Evolutionary conservation across 2,113 vertebrate species (phyloP).

Genomic region (Argyrosomus japonicus): DNA sequence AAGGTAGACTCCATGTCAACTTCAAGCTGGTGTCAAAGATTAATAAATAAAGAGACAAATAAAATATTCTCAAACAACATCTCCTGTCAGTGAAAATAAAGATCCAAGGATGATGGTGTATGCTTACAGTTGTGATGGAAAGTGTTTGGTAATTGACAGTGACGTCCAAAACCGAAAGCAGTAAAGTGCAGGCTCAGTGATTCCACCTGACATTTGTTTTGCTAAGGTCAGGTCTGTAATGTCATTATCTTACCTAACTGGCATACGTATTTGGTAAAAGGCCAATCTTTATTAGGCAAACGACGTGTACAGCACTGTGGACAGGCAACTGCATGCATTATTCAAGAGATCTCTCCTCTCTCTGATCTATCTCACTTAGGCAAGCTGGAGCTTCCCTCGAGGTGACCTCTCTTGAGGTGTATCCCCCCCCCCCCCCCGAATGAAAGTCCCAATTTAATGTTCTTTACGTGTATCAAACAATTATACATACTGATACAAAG

Average conservation of each 20-base stretch:
- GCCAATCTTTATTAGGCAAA: conserved; percentile 51
- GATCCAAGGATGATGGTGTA: neutral
- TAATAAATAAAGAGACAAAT: neutral
- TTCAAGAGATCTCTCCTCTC: conserved; percentile 49
- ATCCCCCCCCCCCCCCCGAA: too few relatives aligned
- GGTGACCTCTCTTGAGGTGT: neutral
- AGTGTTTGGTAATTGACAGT: neutral
- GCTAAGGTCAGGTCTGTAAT: conserved; percentile 67
- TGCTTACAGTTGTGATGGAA: neutral
- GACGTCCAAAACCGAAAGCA: neutral
- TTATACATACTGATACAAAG: too few relatives aligned
- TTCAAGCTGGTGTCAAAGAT: neutral
- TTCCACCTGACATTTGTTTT: conserved; percentile 44
- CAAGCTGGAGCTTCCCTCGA: neutral
- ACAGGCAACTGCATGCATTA: conserved; percentile 62
- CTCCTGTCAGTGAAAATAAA: neutral
- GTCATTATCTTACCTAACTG: conserved; percentile 42
- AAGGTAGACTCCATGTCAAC: neutral
- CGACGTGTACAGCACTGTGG: conserved; percentile 39
- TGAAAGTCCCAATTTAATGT: neutral
- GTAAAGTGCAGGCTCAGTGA: conserved; percentile 27
- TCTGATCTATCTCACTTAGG: conserved; percentile 16
- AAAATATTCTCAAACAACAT: neutral
- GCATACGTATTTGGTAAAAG: conserved; percentile 62
- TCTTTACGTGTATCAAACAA: too few relatives aligned